Base-by-base conservation (phyloP, 2,888 invertebrate species). In the Didymodactylos carnosus region DNA sequence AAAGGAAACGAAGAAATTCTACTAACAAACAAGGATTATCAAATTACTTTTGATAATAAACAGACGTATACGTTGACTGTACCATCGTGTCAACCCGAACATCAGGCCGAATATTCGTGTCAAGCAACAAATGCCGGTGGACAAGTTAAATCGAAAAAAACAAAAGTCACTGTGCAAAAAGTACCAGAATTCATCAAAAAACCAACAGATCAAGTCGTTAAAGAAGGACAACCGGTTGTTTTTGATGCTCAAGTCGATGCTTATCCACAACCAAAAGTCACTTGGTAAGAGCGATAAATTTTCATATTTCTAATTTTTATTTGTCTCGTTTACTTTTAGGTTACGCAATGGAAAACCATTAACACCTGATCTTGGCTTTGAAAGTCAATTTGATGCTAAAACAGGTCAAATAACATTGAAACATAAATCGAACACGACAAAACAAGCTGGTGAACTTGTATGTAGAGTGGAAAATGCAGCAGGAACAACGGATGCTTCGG, bases 1-100 rank as follows among this genome's bases (percentile, higher is more conserved):
- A 81, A 81, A 76, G 80, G 81, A 73, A 81, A 81, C 16, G 76
- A 78, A 46, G 80, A 81, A 76, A 77, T 83, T 10, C 74, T 76
- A 19, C 79, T 80, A 16, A n/a, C 46, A 19, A 49, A 49, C 23
- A 70, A 46, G 19, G 40, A n/a, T 23, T 73, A 73, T 53, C 70
- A 73, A 73, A 27, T 70, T 25, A 29, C 43, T 7, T 19, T 51
- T 39, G 73, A 73, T 4, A 69, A 72, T 29, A 72, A 62, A 35
- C 39, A 69, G 23, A 69, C 69, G 14, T 70, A 70, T 29, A 35
- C 71, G 11, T 43, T 73, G 8, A 43, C 51, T 11, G 39, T 73
- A 23, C 46, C 70, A 53, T 51, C 49, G 29, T 46, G 70, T 29
- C 43, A 29, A 69, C 72, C 72, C 6, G 70, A 70, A 19, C 39